Percentiles rank a stretch among this genome's conserved stretches.
phyloP scores from a whole-genome alignment of 2,113 vertebrate genomes.

The Ciconia stormi region DNA sequence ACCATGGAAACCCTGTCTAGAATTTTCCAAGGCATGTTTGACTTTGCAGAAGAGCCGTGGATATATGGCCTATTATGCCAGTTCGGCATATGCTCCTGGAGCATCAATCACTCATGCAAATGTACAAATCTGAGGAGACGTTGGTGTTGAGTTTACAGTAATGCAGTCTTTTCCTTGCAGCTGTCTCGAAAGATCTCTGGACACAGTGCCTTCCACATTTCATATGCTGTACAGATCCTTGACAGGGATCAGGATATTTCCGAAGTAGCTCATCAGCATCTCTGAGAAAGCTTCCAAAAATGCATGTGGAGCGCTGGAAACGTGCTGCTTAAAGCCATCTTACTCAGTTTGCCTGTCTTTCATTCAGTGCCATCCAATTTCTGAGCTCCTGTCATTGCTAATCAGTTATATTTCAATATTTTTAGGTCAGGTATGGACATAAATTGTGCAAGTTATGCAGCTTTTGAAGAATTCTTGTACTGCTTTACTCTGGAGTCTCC shows the following conservation, averaged over 20 bases:
- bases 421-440: neutral
- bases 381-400: neutral
- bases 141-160: neutral
- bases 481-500: neutral
- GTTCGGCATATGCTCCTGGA: neutral
- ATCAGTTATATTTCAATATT: neutral
- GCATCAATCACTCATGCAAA: neutral
- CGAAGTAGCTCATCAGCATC: neutral
- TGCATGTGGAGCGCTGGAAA: neutral
- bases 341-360: neutral
- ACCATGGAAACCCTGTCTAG: neutral
- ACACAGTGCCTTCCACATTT: neutral
- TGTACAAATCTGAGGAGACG: neutral
- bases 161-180: conserved; percentile 25
- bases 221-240: neutral
- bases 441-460: neutral
- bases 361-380: neutral
- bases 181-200: conserved; percentile 23
- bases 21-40: neutral
- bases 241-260: neutral
- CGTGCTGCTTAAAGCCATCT: neutral
- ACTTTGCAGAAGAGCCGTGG: neutral
- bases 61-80: neutral
- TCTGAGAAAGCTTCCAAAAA: conserved; percentile 30
- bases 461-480: neutral